Evolutionary conservation across 1,140 invertebrate genomes (phyloP), one percentile per base, ranked within the genome.

Genomic region (Macrobrachium rosenbergii): DNA sequence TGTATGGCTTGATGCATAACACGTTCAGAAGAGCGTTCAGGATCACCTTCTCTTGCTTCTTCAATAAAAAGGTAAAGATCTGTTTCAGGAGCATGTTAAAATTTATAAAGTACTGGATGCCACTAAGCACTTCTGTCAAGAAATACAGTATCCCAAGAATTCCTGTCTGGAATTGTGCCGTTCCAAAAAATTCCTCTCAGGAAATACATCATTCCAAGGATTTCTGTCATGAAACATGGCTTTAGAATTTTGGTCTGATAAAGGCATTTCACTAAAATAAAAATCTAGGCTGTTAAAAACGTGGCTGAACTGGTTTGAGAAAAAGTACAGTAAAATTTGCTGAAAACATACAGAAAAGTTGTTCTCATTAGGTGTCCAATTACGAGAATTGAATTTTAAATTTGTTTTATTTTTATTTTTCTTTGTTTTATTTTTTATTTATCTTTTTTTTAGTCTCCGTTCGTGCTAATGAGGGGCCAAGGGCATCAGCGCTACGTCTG

Each of bases 1-100:
- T 96, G 63, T 96, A 96, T 86, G 95, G 95, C 19, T 94, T 95
- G 60, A 95, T 94, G 14, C 96, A 95, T 90, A 93, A 94, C 59
- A 94, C 94, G 89, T 94, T 96, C 88, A 91, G 93, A 21, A 93
- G 93, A 82, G 94, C 95, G 69, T 94, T 95, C 90, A 91, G 92
- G 52, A 90, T 92, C 17, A 91, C 89, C 19, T 90, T 91, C 69
- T 88, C 90, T 0, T 89, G 88, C 60, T 75, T 89, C 59, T 89
- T 75, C 62, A 80, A 72, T 5, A 76, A 88, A n/a, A 79, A 86
- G 83, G 83, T 86, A 43, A 80, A 37, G 17, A n/a, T 7, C 12
- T 37, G n/a, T 79, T n/a, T 28, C 59, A 23, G 5, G n/a, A 12
- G 14, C 17, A n/a, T 52, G 12, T 8, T 10, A 12, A 11, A 37